Evolutionary conservation across 2,113 vertebrate genomes (phyloP).

Genomic region (Anas platyrhynchos): DNA sequence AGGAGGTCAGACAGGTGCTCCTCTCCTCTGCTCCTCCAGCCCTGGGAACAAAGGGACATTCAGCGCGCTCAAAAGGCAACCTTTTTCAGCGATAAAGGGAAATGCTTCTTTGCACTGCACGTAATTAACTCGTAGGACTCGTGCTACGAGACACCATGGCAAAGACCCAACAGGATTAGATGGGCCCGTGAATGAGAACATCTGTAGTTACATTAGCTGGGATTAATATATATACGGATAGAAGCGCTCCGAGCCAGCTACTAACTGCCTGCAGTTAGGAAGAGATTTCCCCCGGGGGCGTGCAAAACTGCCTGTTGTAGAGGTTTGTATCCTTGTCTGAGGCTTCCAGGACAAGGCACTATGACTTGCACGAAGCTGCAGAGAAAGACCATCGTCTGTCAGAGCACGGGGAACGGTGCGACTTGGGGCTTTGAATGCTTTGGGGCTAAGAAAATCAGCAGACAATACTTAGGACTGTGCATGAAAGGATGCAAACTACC

Average conservation of each 20-base stretch:
- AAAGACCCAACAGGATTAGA: conserved; percentile 71
- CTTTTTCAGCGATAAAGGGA: conserved; percentile 19
- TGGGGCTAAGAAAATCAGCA: not conserved
- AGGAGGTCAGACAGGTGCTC: conserved; percentile 65
- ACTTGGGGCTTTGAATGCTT: not conserved
- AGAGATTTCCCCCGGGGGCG: conserved; percentile 16
- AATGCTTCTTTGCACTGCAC: conserved; percentile 24
- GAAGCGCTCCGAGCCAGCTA: conserved; percentile 55
- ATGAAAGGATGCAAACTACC: not conserved
- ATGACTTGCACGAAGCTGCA: not conserved
- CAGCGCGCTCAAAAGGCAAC: conserved; percentile 33
- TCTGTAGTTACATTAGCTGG: conserved; percentile 72
- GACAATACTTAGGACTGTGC: not conserved
- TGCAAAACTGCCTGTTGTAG: not conserved
- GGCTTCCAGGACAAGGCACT: not conserved
- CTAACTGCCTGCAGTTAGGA: conserved; percentile 31
- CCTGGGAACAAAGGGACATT: conserved; percentile 53
- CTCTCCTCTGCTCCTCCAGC: conserved; percentile 46
- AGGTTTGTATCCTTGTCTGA: conserved; percentile 2
- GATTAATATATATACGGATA: conserved; percentile 72
- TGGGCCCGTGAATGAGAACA: conserved; percentile 69
- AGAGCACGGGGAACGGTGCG: fast-evolving
- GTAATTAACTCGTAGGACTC: conserved; percentile 70
- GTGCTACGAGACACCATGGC: conserved; percentile 66
- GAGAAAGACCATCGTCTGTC: fast-evolving